These are phyloP conservation scores for Trachelipus rathkii DNA, from an alignment of 1,140 invertebrate species.

Conservation along the genomic window DNA sequence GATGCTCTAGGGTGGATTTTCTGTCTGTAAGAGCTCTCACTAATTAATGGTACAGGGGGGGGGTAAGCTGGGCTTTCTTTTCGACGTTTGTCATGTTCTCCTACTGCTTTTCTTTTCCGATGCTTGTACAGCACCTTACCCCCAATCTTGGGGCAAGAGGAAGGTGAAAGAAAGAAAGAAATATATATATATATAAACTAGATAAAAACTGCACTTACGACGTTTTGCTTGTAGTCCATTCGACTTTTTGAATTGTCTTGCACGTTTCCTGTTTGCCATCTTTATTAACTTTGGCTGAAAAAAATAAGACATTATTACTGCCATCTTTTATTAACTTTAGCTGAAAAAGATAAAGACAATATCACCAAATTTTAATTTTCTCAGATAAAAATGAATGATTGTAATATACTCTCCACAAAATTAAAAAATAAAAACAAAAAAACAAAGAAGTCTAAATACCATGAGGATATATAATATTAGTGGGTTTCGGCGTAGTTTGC, in stretches of 20 bases:
- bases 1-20: no score
- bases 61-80: no score
- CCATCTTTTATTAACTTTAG: slow-evolving; percentile 82
- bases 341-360: slow-evolving; percentile 57
- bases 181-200: slow-evolving; percentile 21
- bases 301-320: slow-evolving; percentile 52
- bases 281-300: slow-evolving; percentile 78
- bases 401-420: not conserved
- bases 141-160: no score
- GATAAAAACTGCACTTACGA: slow-evolving; percentile 65
- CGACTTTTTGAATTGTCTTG: slow-evolving; percentile 88
- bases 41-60: no score
- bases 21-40: no score
- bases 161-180: no score
- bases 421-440: not conserved
- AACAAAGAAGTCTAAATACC: slow-evolving; percentile 57
- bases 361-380: not conserved
- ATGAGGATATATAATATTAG: slow-evolving; percentile 80
- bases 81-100: no score
- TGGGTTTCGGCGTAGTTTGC: slow-evolving; percentile 65
- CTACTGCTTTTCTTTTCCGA: no score
- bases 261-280: slow-evolving; percentile 80
- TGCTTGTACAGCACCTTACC: no score
- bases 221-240: slow-evolving; percentile 83
- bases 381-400: no score